Evolutionary conservation across 2,888 invertebrate species (phyloP).

Genomic region (Poecilobothrus nobilitatus): DNA sequence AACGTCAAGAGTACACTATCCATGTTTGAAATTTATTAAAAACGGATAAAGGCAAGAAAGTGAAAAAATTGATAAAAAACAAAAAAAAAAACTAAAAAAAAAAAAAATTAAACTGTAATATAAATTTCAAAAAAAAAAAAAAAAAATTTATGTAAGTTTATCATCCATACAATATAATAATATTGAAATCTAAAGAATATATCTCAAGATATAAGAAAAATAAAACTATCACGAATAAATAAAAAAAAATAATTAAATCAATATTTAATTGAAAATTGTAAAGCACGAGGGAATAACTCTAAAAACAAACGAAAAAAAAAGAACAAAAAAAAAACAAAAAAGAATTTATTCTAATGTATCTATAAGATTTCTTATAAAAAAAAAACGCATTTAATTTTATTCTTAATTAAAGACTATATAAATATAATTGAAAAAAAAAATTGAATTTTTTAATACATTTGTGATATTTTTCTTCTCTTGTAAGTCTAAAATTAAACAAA

Average conservation of each 20-base stretch:
- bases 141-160: no score
- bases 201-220: background rate
- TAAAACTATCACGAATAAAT: background rate
- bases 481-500: background rate
- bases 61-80: no score
- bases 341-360: background rate
- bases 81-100: no score
- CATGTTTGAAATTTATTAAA: slow-evolving; percentile 47
- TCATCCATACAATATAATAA: no score
- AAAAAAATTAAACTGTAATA: background rate
- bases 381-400: background rate
- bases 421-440: background rate
- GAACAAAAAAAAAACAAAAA: no score
- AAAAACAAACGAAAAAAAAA: background rate
- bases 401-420: background rate
- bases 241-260: background rate
- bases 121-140: background rate
- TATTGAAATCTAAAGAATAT: no score
- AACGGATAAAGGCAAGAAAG: no score
- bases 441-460: background rate
- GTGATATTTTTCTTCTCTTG: background rate
- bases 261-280: background rate
- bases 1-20: slow-evolving; percentile 65
- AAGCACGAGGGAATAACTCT: background rate
- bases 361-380: background rate